Base-by-base conservation (phyloP, 2,888 invertebrate genomes). In the Crocallis elinguaria region DNA sequence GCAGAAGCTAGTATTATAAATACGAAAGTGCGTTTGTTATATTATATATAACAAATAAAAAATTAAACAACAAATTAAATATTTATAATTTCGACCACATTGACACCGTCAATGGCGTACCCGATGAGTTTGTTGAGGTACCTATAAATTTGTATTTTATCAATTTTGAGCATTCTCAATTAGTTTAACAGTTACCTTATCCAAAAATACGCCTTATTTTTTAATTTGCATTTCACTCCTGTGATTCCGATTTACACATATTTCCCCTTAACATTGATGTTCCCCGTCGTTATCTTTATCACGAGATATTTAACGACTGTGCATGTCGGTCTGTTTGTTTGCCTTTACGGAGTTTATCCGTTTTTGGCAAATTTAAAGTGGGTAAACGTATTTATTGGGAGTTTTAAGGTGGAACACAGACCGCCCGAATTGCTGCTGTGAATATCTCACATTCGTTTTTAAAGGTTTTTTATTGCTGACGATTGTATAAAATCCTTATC, bases 311-410 rank as follows among this genome's bases (percentile, higher is more conserved):
- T 51, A 60, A 45, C 45, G 55, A 53, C 53, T 23, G 9, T 19
- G 23, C 38, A 49, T 42, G 51, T 46, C 46, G 51, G 51, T 35
- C n/a, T 55, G 37, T 58, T 53, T 63, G 43, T 60, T 49, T 55
- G 46, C 33, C 32, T 21, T 50, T 48, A 30, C 38, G n/a, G 32
- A 16, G 44, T 60, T 57, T 23, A 43, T 49, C 39, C 32, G 12
- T 21, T 53, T 56, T 39, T 30, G 36, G 19, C 25, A 30, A 49
- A 53, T 43, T 50, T 53, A 56, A 50, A 36, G 45, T 27, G 54
- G 46, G 46, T 48, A 43, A 49, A 52, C 30, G 33, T 57, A 48
- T 51, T 59, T 57, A 57, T 42, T 53, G 35, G 21, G 14, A 35
- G n/a, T 23, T 51, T 58, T 46, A 39, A 14, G 13, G 21, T 9